Base-by-base conservation (phyloP, 1,140 invertebrate genomes). In the Drosophila tropicalis region DNA sequence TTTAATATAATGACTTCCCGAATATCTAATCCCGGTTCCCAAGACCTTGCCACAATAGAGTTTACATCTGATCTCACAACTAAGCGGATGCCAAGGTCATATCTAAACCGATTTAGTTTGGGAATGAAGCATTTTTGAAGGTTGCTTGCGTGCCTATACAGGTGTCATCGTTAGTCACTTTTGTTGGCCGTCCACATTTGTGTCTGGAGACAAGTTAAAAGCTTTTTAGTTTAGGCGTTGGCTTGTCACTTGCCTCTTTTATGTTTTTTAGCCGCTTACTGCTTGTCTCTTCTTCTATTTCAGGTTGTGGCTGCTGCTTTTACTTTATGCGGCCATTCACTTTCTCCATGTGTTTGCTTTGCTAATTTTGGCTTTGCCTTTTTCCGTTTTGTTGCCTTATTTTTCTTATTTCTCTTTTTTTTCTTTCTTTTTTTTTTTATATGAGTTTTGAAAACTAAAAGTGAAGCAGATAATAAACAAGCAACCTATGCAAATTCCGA, bases 301-400 rank as follows among this genome's bases (percentile, higher is more conserved):
- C 41, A n/a, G 40, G 34, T 51, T 67, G 64, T 61, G 51, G 41
- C 63, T 57, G 55, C 61, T 79, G 83, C 82, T 87, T 87, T 87
- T 87, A 89, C 83, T 74, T 87, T 76, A 72, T 68, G 70, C 76
- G 84, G 80, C 69, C 84, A 89, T 87, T 89, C 83, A 87, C 83
- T 87, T 87, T 87, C 83, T 89, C 83, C 80, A 40, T 72, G 74
- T 69, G 72, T 89, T 89, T 89, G 72, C 83, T 89, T 87, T 89
- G 83, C 83, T 89, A 87, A 87, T 87, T 86, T 86, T 32, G 73
- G 72, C 76, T 61, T 70, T 76, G 60, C 51, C 72, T 63, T 29
- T 51, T 51, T 51, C 44, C 44, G 44, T 51, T 72, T 65, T 70
- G 70, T 66, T 63, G 25, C 62, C 58, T 39, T 39, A 60, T 32